Base-by-base conservation (phyloP, 1,140 invertebrate species). In the Caenorhabditis briggsae region DNA sequence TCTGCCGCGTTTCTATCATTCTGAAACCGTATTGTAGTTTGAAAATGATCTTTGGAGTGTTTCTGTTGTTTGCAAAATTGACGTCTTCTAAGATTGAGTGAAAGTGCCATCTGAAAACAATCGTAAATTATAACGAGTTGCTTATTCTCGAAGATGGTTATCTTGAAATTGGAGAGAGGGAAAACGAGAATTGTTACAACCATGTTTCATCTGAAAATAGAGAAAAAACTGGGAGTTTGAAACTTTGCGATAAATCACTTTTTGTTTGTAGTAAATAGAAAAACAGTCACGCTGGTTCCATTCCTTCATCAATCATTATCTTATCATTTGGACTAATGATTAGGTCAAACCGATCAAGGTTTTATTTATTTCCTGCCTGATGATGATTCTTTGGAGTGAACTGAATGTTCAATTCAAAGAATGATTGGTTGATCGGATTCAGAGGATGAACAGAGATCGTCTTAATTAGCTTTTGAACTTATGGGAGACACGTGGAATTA, bases 321-420 rank as follows among this genome's bases (percentile, higher is more conserved):
- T 74, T 74, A 74, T 74, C 65, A 74, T 74, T 58, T 46, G 43
- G 18, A 46, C 41, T 74, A 16, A 46, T 74, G 43, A 74, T 74
- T 74, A 43, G 65, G 65, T 43, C 43, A 74, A 74, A 74, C 33
- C 33, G 43, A 74, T 74, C 65, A 74, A 74, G 65, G 33, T 74
- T 74, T 74, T 18, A 8, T 33, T 48, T 46, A 18, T 74, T 74
- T n/a, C 8, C 46, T 48, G 6, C 33, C n/a, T 8, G 11, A 46
- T 46, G 46, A 74, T 74, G 20, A n/a, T 74, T 74, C 43, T 74
- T 46, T 74, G 65, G 14, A 48, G 65, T 74, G 41, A n/a, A 74
- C 43, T 74, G 61, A 65, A 65, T 65, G 61, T 74, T 48, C 5
- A 46, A 48, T 74, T 74, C 65, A 74, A n/a, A 64, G 59, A 64